A percentile compares a stretch with the other conserved stretches of the same genome.
Evolutionary conservation across 1,140 invertebrate genomes (phyloP).

Genomic region (Tribolium madens): DNA sequence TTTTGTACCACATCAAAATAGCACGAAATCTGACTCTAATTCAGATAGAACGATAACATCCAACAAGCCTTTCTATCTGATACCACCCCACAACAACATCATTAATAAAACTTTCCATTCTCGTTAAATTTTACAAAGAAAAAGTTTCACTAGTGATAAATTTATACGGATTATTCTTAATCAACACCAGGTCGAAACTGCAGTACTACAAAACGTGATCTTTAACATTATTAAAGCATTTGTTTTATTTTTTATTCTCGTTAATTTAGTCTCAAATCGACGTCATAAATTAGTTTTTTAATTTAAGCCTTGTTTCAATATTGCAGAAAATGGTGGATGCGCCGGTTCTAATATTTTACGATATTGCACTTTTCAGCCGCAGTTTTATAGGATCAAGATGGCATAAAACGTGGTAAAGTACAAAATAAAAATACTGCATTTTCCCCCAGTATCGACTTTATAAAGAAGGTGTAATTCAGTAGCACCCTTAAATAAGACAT

Average conservation of each 20-base stretch:
- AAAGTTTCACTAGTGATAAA: constrained; percentile 6
- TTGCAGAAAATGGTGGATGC: constrained; percentile 15
- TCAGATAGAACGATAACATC: constrained; percentile 29
- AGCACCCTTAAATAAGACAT: not conserved
- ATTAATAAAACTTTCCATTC: constrained; percentile 24
- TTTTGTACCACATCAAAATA: constrained; percentile 4
- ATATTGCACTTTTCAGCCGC: constrained; percentile 11
- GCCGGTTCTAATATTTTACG: constrained; percentile 3
- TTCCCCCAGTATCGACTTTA: constrained; percentile 12
- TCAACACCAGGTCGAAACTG: constrained; percentile 6
- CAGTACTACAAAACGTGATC: not conserved
- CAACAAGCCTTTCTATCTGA: constrained; percentile 11
- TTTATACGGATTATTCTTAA: constrained; percentile 13
- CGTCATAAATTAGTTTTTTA: not conserved
- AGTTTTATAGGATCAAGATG: constrained; percentile 2
- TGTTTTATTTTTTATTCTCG: not conserved
- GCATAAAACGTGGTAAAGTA: not conserved
- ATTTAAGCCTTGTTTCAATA: not conserved
- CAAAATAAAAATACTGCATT: constrained; percentile 9
- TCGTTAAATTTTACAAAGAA: constrained; percentile 16
- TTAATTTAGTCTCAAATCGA: not conserved
- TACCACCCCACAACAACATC: not conserved
- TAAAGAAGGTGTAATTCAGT: not conserved
- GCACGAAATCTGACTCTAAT: constrained; percentile 10
- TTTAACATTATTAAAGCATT: constrained; percentile 4